A percentile compares a stretch with the other conserved stretches of the same genome.
These are phyloP conservation scores for Anneissia japonica DNA, from an alignment of 35 echinoderm and acorn worm species.

Conservation along the genomic window DNA sequence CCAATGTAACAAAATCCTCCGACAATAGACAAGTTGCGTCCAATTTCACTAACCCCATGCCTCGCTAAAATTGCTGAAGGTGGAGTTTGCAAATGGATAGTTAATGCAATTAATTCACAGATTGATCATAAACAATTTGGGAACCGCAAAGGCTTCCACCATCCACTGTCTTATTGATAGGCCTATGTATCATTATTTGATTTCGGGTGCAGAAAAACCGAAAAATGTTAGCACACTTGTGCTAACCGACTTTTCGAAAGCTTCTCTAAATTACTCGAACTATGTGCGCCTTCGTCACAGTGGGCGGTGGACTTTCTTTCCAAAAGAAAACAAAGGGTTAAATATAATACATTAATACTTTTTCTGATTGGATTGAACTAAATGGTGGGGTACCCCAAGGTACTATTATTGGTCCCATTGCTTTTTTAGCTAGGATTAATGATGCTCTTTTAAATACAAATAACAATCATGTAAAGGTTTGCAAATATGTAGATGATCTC, in stretches of 20 bases:
- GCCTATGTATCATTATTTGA: constrained; percentile 6
- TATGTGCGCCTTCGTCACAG: no score
- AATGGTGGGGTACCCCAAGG: not conserved
- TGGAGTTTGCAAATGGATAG: constrained; percentile 15
- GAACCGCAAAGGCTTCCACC: constrained; percentile 18
- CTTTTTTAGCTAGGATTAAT: not conserved
- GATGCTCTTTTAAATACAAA: not conserved
- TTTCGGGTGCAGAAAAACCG: constrained; percentile 15
- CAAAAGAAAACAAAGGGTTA: not conserved
- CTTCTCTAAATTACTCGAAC: no score
- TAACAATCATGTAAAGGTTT: not conserved
- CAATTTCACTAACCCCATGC: constrained; percentile 10
- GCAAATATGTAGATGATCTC: not conserved
- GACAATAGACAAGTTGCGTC: constrained; percentile 26
- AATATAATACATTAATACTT: not conserved
- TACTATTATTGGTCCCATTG: not conserved
- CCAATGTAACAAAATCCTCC: not conserved
- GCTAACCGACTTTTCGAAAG: no score
- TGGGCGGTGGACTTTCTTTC: no score
- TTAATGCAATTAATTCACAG: not conserved
- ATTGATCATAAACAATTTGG: constrained; percentile 30
- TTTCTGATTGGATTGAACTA: not conserved
- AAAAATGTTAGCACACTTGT: no score
- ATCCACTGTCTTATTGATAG: constrained; percentile 32
- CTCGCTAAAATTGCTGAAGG: constrained; percentile 36